Evolutionary conservation across 2,797 vertebrate species (phyloP).

Genomic region (Iguana delicatissima): DNA sequence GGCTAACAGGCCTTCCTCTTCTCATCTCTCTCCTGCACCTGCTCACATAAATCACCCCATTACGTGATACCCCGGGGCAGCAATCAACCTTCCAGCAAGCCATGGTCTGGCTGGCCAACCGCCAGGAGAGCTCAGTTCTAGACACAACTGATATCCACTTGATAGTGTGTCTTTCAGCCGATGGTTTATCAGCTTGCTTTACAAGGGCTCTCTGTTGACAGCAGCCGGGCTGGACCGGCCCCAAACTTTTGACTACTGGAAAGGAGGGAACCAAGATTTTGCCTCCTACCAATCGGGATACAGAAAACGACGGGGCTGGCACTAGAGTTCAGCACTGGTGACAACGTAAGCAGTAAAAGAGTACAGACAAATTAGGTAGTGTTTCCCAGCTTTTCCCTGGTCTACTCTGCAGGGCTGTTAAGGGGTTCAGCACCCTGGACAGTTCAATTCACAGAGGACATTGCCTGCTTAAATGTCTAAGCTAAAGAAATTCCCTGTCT

Average conservation of each 20-base stretch:
- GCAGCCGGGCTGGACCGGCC: background rate
- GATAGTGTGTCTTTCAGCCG: background rate
- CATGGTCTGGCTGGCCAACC: rapidly evolving
- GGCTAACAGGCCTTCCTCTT: background rate
- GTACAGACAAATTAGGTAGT: too few species aligned
- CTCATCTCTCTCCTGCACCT: background rate
- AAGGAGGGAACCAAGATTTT: background rate
- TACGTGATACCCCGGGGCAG: background rate
- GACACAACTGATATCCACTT: background rate
- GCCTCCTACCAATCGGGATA: too few species aligned
- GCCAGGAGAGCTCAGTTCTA: too few species aligned
- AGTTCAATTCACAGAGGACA: too few species aligned
- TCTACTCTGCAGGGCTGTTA: too few species aligned
- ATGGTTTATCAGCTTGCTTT: background rate
- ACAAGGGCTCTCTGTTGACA: background rate
- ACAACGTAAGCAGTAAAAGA: too few species aligned
- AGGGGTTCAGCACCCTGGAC: too few species aligned
- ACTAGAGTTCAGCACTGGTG: too few species aligned
- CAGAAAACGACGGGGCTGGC: too few species aligned
- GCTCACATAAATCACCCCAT: constrained; percentile 20
- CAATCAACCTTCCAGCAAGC: background rate
- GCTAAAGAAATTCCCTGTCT: too few species aligned
- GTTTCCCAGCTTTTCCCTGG: too few species aligned
- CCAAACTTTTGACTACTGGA: background rate
- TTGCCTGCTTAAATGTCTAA: too few species aligned